Evolutionary conservation across 1,140 invertebrate species (phyloP).

Genomic region (Pogonomyrmex californicus): DNA sequence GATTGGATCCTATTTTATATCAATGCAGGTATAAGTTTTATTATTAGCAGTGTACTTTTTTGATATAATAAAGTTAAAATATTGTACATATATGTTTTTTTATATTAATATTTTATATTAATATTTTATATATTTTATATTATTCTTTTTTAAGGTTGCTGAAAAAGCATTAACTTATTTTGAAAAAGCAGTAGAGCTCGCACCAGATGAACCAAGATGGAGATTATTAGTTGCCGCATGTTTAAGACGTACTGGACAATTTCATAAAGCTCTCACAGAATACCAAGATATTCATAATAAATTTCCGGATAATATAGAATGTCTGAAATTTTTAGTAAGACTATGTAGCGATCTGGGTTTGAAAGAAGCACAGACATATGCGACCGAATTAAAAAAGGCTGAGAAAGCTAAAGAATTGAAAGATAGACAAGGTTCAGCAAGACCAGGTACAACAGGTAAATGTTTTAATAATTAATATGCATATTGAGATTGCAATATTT

Average conservation of each 20-base stretch:
- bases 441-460: constrained; percentile 85
- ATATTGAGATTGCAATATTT: neutral
- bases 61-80: constrained; percentile 7
- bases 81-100: neutral
- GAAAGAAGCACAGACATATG: constrained; percentile 93
- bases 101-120: neutral
- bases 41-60: constrained; percentile 20
- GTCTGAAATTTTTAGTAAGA: constrained; percentile 94
- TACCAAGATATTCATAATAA: constrained; percentile 93
- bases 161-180: constrained; percentile 97
- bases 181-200: constrained; percentile 94
- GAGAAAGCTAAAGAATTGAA: constrained; percentile 93
- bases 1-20: constrained; percentile 96
- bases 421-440: constrained; percentile 88
- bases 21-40: constrained; percentile 90
- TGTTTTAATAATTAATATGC: constrained; percentile 13
- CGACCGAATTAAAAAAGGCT: constrained; percentile 92
- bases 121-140: neutral
- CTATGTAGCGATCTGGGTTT: constrained; percentile 94
- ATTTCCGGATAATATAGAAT: constrained; percentile 96
- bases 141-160: constrained; percentile 85
- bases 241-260: constrained; percentile 93
- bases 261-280: constrained; percentile 93
- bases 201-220: constrained; percentile 95
- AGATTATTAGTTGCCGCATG: constrained; percentile 95